phyloP scores from a whole-genome alignment of 64 coral and sea anemone species.

The Montipora capricornis region DNA sequence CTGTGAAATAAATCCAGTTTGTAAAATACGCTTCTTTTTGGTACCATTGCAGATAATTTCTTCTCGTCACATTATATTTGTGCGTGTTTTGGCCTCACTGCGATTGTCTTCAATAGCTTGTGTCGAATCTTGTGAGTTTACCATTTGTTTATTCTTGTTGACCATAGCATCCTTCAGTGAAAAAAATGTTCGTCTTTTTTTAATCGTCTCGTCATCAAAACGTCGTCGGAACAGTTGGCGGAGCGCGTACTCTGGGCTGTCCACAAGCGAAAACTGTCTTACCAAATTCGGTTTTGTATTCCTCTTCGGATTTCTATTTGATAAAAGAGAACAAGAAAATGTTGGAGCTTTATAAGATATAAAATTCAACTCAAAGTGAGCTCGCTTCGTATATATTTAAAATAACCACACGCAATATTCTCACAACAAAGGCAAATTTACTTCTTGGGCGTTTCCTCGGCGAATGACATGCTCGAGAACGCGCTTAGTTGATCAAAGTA shows the following conservation, averaged over 20 bases:
- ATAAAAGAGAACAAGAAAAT: slow-evolving; percentile 21
- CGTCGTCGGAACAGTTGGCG: neutral
- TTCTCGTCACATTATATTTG: neutral
- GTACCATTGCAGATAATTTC: neutral
- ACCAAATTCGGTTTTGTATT: slow-evolving; percentile 50
- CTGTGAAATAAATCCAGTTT: neutral
- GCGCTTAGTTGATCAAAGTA: neutral
- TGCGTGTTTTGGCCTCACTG: slow-evolving; percentile 19
- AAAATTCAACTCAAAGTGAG: slow-evolving; percentile 22
- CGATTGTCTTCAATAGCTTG: slow-evolving; percentile 24
- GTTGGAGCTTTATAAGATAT: slow-evolving; percentile 8
- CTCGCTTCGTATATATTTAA: neutral
- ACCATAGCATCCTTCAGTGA: neutral
- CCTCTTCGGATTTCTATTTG: slow-evolving; percentile 42
- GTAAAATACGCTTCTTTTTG: neutral
- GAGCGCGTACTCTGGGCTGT: slow-evolving; percentile 26
- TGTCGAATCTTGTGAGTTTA: slow-evolving; percentile 10
- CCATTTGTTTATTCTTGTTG: slow-evolving; percentile 29
- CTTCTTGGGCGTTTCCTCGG: slow-evolving; percentile 35
- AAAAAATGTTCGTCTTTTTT: slow-evolving; percentile 4
- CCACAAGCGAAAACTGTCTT: slow-evolving; percentile 50
- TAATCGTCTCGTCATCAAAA: slow-evolving; percentile 7
- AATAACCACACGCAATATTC: neutral
- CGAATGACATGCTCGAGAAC: neutral
- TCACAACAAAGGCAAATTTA: slow-evolving; percentile 4